Evolutionary conservation across 2,113 vertebrate species (phyloP), one percentile per base, ranked within the genome.

Genomic region (Uria aalge): DNA sequence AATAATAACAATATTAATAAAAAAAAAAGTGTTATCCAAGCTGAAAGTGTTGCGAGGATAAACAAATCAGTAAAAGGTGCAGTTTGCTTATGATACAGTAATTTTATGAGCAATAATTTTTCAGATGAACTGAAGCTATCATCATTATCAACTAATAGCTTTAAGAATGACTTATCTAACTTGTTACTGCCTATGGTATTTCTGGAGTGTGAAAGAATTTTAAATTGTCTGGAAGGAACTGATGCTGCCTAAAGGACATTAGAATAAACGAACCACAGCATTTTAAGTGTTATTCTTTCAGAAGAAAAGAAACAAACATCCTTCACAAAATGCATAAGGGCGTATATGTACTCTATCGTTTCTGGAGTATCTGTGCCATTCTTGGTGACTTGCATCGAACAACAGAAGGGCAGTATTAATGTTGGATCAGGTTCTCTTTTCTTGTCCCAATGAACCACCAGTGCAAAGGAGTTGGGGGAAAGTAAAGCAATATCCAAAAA

Each of bases 131-230:
- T 90, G 88, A 95, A 96, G 55, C 77, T 85, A 92, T 92, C 94
- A 92, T 95, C 96, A 91, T 97, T 96, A 94, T 94, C 84, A 91
- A 88, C 88, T 97, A 96, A 94, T 90, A 95, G 90, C 89, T 97
- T 85, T 90, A 95, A 85, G 84, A 97, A 95, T 91, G 94, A 96
- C 92, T 95, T 97, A 92, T 95, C 77, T 96, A 78, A 82, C 91
- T 96, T 96, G 74, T 21, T 91, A 40, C 74, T 85, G 92, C 34
- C 69, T 94, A 36, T 87, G 71, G 62, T 97, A 94, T 93, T 97
- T 91, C 81, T 95, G 81, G 84, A 77, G 89, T 95, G 89, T 94
- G 89, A 95, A 96, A 90, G 80, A 79, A 97, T 91, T 95, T 95
- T 88, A 95, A 95, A 96, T 96, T 94, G 74, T 76, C 86, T 97